Evolutionary conservation across 2,113 vertebrate species (phyloP).

Genomic region (Dasypus novemcinctus): DNA sequence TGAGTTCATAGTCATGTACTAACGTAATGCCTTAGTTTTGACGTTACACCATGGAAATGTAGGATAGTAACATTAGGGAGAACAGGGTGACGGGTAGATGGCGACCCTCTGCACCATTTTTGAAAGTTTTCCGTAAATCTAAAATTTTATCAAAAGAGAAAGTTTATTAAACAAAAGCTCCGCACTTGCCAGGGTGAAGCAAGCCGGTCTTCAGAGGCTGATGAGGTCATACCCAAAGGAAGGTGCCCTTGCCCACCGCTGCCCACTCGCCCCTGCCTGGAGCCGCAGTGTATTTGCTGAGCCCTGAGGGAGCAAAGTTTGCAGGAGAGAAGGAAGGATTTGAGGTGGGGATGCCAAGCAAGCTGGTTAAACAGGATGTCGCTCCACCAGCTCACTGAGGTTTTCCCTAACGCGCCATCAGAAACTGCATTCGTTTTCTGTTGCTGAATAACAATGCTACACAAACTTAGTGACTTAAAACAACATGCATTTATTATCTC

Average conservation of each 20-base stretch:
- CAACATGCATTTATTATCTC: neutral
- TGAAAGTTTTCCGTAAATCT: neutral
- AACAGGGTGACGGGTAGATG: neutral
- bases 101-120: neutral
- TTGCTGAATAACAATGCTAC: neutral
- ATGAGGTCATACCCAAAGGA: neutral
- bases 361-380: neutral
- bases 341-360: neutral
- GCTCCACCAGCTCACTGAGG: neutral
- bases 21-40: neutral
- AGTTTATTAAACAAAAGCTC: neutral
- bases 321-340: neutral
- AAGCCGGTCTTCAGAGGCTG: neutral
- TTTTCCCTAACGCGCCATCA: neutral
- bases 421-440: neutral
- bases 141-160: neutral
- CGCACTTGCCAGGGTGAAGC: neutral
- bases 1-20: too few relatives aligned
- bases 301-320: neutral
- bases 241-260: too few relatives aligned
- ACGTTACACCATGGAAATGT: neutral
- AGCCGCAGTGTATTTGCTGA: neutral
- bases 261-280: neutral
- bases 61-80: neutral
- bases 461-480: too few relatives aligned